Conservation (phyloP, 2,888 invertebrate genomes). For the Periphyllus acericola region DNA sequence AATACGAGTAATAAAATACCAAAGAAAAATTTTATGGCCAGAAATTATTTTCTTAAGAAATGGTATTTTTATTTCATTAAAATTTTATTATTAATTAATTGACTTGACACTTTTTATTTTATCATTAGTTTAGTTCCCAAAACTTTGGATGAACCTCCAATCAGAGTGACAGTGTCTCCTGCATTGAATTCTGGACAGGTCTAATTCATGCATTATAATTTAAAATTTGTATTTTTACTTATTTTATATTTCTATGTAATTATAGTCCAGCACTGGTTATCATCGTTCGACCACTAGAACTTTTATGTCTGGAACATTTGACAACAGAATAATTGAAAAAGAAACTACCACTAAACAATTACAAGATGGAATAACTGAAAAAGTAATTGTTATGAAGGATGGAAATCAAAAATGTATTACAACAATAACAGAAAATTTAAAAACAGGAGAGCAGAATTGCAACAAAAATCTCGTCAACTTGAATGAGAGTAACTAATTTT, state of each 20-base stretch:
- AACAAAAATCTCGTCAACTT: constrained; percentile 27
- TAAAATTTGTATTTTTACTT: neutral
- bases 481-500: constrained; percentile 44
- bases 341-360: constrained; percentile 25
- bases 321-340: constrained; percentile 44
- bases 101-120: neutral
- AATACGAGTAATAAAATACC: constrained; percentile 14
- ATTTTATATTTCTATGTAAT: neutral
- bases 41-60: constrained; percentile 28
- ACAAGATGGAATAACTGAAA: constrained; percentile 32
- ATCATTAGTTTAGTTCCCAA: neutral
- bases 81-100: neutral
- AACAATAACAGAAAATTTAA: constrained; percentile 32
- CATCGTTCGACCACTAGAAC: neutral
- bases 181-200: constrained; percentile 8
- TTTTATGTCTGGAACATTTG: neutral
- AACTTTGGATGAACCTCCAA: neutral
- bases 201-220: neutral
- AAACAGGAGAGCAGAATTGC: constrained; percentile 1
- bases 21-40: constrained; percentile 27
- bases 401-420: constrained; percentile 31
- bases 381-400: constrained; percentile 33
- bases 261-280: neutral
- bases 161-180: neutral
- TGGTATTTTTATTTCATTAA: neutral